Evolutionary conservation across 2,797 vertebrate genomes (phyloP).

Genomic region (Rhabdophis nuchalis): DNA sequence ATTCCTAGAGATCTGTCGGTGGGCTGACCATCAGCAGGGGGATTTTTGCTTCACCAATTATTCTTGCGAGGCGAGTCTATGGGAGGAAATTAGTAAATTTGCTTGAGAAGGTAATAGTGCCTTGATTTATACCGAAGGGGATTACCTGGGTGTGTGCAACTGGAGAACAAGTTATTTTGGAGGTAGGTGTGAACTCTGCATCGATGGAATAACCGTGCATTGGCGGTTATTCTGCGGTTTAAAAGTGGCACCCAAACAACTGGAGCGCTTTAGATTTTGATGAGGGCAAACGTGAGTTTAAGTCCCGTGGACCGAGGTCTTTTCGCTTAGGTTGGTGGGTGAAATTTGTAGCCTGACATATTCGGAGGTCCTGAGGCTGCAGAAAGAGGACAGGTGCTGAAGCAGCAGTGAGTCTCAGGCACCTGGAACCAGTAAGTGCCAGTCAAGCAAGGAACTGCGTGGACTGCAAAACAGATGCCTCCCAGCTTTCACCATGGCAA

Average conservation of each 20-base stretch:
- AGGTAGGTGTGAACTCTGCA: not conserved
- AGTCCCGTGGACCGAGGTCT: not conserved
- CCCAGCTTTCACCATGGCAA: conserved; percentile 51
- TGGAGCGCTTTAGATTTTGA: accelerated
- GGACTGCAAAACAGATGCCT: conserved; percentile 35
- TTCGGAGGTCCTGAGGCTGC: too few relatives aligned
- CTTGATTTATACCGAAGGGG: not conserved
- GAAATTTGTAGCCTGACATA: not conserved
- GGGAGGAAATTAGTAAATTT: not conserved
- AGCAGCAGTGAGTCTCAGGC: not conserved
- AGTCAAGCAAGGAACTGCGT: conserved; percentile 33
- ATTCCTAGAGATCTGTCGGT: not conserved
- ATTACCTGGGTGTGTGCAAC: not conserved
- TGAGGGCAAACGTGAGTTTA: not conserved
- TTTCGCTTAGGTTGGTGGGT: not conserved
- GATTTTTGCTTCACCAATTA: not conserved
- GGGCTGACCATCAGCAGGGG: not conserved
- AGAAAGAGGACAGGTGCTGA: not conserved
- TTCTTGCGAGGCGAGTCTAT: not conserved
- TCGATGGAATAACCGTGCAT: not conserved
- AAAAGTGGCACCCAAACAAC: not conserved
- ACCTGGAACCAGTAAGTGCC: not conserved
- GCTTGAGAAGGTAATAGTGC: not conserved
- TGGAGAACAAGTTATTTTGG: not conserved
- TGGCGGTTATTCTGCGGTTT: not conserved